Percentiles rank a stretch among this genome's conserved stretches.
Conservation (phyloP, 2,797 vertebrate genomes). For the Trachurus trachurus region DNA sequence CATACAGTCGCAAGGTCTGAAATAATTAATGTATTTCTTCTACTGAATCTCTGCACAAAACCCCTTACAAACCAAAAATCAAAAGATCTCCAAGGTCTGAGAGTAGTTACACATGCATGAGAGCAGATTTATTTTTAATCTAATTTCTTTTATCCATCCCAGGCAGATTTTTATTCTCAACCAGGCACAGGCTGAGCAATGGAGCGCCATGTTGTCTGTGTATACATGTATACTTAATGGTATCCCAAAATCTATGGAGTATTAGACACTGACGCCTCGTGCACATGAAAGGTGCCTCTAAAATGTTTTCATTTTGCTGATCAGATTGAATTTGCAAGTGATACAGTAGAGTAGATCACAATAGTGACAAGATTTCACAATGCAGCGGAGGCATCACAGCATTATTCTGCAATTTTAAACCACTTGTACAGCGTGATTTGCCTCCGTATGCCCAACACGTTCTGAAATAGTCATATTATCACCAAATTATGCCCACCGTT, state of each 20-base stretch:
- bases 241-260: not conserved
- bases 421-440: not conserved
- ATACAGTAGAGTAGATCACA: not conserved
- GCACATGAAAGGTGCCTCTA: not conserved
- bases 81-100: not conserved
- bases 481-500: no score
- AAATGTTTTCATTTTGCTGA: not conserved
- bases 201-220: not conserved
- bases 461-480: not conserved
- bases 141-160: slow-evolving; percentile 20
- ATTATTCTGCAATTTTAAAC: not conserved
- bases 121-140: slow-evolving; percentile 34
- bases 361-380: not conserved
- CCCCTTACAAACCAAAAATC: not conserved
- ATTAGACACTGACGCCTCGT: not conserved
- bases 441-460: not conserved
- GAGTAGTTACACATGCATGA: slow-evolving; percentile 31
- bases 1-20: slow-evolving; percentile 1
- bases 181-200: not conserved
- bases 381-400: not conserved
- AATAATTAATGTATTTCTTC: slow-evolving; percentile 9
- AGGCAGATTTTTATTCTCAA: slow-evolving; percentile 8
- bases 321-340: not conserved
- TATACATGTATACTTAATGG: not conserved
- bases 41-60: slow-evolving; percentile 1